Base-by-base conservation (phyloP, 2,888 invertebrate genomes). In the Druceiella hillmani region DNA sequence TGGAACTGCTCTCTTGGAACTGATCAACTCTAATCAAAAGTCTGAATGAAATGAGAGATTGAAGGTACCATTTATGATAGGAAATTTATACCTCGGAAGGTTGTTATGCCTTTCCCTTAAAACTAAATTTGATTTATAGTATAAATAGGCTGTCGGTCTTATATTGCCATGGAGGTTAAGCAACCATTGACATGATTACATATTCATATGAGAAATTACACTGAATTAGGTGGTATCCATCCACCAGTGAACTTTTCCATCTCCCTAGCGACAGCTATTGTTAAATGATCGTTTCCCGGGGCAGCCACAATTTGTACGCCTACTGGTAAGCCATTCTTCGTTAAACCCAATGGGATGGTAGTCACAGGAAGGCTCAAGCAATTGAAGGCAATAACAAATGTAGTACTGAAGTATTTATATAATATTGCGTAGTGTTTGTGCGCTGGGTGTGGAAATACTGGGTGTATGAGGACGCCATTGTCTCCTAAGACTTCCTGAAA, bases 241-340 rank as follows among this genome's bases (percentile, higher is more conserved):
- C 92, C 92, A 4, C 90, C 91, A 51, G 90, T 89, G 1, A 78
- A 80, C 45, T 72, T 77, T 55, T 91, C 89, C 40, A 93, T 76
- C 58, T 89, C 89, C 47, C 76, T 74, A 1, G 92, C 92, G 1
- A 90, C 81, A 2, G 87, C 83, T 50, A 94, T 68, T 3, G 86
- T 83, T 13, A 90, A 61, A 53, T 83, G 81, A 57, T 93, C 92
- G 43, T 79, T 77, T 32, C 75, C 75, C 28, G 77, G 78, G 53
- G 78, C 79, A 2, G 79, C 79, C 2, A 79, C 79, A 1, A 81
- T 73, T 56, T 81, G 74, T 10, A 76, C 68, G 11, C 88, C 88
- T 32, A 90, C 71, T 0, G 90, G 90, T 25, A 90, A 59, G 1
- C 87, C 84, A 25, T 78, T 74, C 1, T 68, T 66, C 34, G 81